Base-by-base conservation (phyloP, 2,797 vertebrate species). In the Phrynocephalus forsythii region DNA sequence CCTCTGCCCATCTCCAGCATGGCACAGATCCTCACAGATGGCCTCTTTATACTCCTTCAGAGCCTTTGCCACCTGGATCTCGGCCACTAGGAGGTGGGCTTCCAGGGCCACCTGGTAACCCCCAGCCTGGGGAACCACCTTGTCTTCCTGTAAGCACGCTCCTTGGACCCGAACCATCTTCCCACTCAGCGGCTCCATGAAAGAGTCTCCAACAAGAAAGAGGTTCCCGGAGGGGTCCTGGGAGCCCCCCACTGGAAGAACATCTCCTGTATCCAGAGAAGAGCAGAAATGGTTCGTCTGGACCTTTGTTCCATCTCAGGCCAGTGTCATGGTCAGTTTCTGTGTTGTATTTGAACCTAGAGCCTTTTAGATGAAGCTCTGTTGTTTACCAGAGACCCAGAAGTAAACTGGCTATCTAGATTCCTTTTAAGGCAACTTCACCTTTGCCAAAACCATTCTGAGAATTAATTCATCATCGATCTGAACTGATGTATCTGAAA, bases 121-220 rank as follows among this genome's bases (percentile, higher is more conserved):
- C 86, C 98, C 98, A 3, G 90, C 82, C n/a, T 96, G 95, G 22
- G 98, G 97, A 66, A 97, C 86, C 85, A 95, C 87, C 86, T 93
- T 92, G 1, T 95, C 97, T 0, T 96, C 96, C 68, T 84, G 86
- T 11, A 94, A 82, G 30, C 95, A 97, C 90, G 94, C 96, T 7
- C 98, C 98, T 5, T 96, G 96, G 1, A 98, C 88, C 44, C 86
- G 95, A 80, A 92, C 91, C 28, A 88, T 90, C 83, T 96, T 96
- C 71, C 97, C 96, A 77, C 98, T 99, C 91, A 99, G 95, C 5
- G 98, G 97, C 60, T 98, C 98, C 0, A 95, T 95, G 90, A 98
- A 98, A 88, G 95, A 91, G 91, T 98, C 97, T 0, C 95, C 96
- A 18, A 98, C 94, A 50, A 98, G 90, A 86, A 95, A 6, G 24